phyloP scores from a whole-genome alignment of 2,888 invertebrate species.

The Oscheius sp. region DNA sequence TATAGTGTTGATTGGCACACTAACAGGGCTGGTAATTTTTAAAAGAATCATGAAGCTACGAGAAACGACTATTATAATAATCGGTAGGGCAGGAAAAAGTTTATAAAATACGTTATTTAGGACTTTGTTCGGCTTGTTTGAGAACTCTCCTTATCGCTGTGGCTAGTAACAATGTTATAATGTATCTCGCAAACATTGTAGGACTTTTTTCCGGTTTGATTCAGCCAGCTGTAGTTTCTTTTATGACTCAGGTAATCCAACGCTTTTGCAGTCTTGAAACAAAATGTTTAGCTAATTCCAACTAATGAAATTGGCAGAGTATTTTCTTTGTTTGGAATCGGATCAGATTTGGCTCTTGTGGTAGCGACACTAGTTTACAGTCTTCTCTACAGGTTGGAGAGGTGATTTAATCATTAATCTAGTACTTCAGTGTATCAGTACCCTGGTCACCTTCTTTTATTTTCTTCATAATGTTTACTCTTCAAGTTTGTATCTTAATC shows the following conservation, averaged over 20 bases:
- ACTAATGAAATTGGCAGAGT: conserved; percentile 51
- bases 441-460: conserved; percentile 52
- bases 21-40: conserved; percentile 46
- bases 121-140: conserved; percentile 39
- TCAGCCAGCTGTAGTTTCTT: conserved; percentile 56
- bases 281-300: conserved; percentile 41
- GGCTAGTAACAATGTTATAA: conserved; percentile 34
- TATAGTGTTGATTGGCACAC: conserved; percentile 53
- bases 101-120: conserved; percentile 1
- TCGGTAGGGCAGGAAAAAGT: conserved; percentile 29
- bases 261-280: not conserved
- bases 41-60: conserved; percentile 46
- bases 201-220: conserved; percentile 52
- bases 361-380: conserved; percentile 44
- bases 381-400: conserved; percentile 39
- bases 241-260: conserved; percentile 37
- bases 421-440: conserved; percentile 33
- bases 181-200: conserved; percentile 53
- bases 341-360: conserved; percentile 51
- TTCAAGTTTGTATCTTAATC: conserved; percentile 39
- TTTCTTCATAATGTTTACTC: conserved; percentile 42
- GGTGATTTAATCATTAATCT: not conserved
- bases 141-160: conserved; percentile 41
- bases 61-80: conserved; percentile 56
- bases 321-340: conserved; percentile 57